Percentiles rank a stretch among this genome's conserved stretches.
Conservation (phyloP, 2,888 invertebrate species). For the Chironomus riparius region DNA sequence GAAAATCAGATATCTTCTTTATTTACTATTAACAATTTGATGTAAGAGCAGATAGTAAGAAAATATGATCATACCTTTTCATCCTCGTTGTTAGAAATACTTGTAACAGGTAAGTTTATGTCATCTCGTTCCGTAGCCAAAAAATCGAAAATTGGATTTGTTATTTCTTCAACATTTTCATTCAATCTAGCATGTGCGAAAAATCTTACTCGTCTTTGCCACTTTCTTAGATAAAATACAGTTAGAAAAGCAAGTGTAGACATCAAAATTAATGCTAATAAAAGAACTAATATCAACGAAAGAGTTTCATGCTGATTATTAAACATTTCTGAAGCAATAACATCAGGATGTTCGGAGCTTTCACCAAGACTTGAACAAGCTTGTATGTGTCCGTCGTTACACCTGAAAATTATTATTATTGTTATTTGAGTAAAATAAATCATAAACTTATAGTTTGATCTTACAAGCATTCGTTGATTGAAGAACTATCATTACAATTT, state of each 20-base stretch:
- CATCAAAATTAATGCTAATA: conserved; percentile 37
- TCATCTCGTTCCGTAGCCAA: conserved; percentile 48
- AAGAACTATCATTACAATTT: conserved; percentile 39
- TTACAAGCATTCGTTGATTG: conserved; percentile 41
- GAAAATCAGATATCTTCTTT: too few relatives aligned
- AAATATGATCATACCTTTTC: conserved; percentile 47
- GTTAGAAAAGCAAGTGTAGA: conserved; percentile 34
- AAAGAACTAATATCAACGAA: conserved; percentile 29
- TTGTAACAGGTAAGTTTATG: conserved; percentile 40
- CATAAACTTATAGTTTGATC: too few relatives aligned
- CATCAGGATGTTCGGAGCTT: neutral
- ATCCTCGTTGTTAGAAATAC: conserved; percentile 46
- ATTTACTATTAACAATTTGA: too few relatives aligned
- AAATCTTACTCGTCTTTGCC: conserved; percentile 34
- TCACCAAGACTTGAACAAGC: conserved; percentile 33
- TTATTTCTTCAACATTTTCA: conserved; percentile 79
- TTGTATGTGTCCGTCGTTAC: conserved; percentile 35
- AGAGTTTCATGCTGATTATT: neutral
- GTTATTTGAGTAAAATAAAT: too few relatives aligned
- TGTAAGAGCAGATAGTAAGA: too few relatives aligned
- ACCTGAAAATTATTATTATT: too few relatives aligned
- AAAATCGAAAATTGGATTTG: conserved; percentile 77
- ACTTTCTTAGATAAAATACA: conserved; percentile 37
- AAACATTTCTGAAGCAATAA: neutral
- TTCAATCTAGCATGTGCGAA: conserved; percentile 72